Evolutionary conservation across 1,140 invertebrate genomes (phyloP), one percentile per base, ranked within the genome.

Genomic region (Drosophila yakuba): DNA sequence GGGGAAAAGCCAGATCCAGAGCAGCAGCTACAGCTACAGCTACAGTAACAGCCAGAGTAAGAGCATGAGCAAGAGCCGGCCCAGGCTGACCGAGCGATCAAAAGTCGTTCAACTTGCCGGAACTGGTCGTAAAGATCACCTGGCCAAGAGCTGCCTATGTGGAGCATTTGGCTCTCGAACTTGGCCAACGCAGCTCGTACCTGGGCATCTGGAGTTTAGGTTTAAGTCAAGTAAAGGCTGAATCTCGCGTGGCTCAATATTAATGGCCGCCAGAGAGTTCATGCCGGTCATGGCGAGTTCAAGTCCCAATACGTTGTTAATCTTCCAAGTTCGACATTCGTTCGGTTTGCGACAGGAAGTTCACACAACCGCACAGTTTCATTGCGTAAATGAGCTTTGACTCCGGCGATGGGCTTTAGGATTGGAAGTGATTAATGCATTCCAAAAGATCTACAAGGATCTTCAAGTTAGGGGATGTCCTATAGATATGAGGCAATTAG

Each of bases 71-170:
- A 36, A 38, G 20, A 25, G 39, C 32, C 32, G 41, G 59, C 43
- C 43, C 44, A 36, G 66, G 38, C 44, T 62, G 72, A 64, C 73
- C 82, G 84, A 88, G 64, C 84, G 84, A 89, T 88, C 84, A 88
- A 88, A 89, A 88, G 84, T 88, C 84, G 84, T 88, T 88, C 84
- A 88, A 89, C 84, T 89, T 88, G 83, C 83, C 83, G 83, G 83
- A 88, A 88, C 83, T 88, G 83, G 83, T 88, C 84, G 83, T 89
- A 88, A 89, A 88, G 83, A 88, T 88, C 83, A 86, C 82, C 78
- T 86, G 75, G 83, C 75, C 74, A 67, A 20, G 11, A 32, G 44
- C 45, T 48, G 47, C 44, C 83, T 73, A 83, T 89, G 72, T 86
- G 83, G 84, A 88, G 83, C 82, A 75, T 66, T 75, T 75, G 74